Evolutionary conservation across 2,113 vertebrate species (phyloP).

Genomic region (Tetraodon nigroviridis): DNA sequence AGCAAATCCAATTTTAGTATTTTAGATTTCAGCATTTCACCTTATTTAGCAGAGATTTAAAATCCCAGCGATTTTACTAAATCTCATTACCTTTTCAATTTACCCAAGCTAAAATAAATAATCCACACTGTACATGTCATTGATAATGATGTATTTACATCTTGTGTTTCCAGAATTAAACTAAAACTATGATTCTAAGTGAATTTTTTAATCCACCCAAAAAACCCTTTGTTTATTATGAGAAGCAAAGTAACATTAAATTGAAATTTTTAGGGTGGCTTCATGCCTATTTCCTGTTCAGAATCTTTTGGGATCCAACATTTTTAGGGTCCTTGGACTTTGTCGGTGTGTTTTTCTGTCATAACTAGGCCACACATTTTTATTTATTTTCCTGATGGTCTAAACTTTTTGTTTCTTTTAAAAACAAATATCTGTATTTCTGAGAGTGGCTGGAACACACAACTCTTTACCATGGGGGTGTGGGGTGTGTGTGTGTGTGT

Average conservation of each 20-base stretch:
- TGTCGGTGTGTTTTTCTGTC: too few relatives aligned
- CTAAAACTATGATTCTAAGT: not conserved
- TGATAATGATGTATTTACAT: not conserved
- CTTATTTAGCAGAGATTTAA: too few relatives aligned
- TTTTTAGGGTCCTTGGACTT: not conserved
- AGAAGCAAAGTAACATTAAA: not conserved
- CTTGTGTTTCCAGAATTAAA: not conserved
- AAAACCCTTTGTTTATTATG: not conserved
- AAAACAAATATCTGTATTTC: not conserved
- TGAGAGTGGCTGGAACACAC: not conserved
- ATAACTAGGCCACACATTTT: too few relatives aligned
- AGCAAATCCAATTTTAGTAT: too few relatives aligned
- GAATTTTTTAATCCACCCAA: not conserved
- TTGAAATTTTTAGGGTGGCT: not conserved
- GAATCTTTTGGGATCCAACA: not conserved
- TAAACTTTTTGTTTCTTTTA: not conserved
- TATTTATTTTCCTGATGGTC: not conserved
- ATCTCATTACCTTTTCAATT: not conserved
- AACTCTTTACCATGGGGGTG: too few relatives aligned
- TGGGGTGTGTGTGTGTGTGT: too few relatives aligned
- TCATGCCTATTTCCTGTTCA: not conserved
- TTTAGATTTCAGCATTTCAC: too few relatives aligned
- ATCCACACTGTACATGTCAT: too few relatives aligned
- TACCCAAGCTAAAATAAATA: not conserved
- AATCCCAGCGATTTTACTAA: not conserved